Evolutionary conservation across 2,888 invertebrate species (phyloP).

Genomic region (Quadroppia sp.): DNA sequence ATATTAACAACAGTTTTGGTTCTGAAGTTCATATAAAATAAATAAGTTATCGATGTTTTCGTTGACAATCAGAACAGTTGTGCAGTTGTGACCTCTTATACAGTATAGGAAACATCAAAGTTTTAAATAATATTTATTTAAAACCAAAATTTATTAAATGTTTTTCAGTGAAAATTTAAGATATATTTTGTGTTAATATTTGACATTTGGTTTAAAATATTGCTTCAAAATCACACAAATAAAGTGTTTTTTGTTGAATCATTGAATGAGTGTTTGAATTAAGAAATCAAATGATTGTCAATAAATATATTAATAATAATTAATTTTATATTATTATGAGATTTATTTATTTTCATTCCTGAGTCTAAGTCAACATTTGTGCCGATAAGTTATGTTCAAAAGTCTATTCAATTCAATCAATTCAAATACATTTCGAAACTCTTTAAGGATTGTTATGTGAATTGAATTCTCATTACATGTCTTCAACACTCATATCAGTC

Average conservation of each 20-base stretch:
- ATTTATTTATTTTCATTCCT: background rate
- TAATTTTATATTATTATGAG: background rate
- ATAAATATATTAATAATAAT: slow-evolving; percentile 1
- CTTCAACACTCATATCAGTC: too few relatives aligned
- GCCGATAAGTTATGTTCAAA: background rate
- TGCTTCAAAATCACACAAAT: background rate
- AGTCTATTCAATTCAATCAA: background rate
- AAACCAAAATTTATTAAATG: too few relatives aligned
- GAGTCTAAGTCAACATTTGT: background rate
- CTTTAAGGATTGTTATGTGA: background rate
- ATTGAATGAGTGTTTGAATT: background rate
- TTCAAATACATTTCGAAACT: background rate
- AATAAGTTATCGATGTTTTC: background rate
- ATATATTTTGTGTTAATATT: background rate
- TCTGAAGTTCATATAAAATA: background rate
- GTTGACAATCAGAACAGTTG: background rate
- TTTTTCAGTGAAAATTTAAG: too few relatives aligned
- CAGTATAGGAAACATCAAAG: too few relatives aligned
- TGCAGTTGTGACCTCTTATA: background rate
- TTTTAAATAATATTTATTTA: too few relatives aligned
- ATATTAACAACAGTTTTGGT: background rate
- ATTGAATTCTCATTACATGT: background rate
- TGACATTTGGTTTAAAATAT: background rate
- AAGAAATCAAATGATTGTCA: background rate
- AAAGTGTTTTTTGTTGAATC: slow-evolving; percentile 4